phyloP scores from a whole-genome alignment of 2,888 invertebrate genomes.

The Elmis aenea region DNA sequence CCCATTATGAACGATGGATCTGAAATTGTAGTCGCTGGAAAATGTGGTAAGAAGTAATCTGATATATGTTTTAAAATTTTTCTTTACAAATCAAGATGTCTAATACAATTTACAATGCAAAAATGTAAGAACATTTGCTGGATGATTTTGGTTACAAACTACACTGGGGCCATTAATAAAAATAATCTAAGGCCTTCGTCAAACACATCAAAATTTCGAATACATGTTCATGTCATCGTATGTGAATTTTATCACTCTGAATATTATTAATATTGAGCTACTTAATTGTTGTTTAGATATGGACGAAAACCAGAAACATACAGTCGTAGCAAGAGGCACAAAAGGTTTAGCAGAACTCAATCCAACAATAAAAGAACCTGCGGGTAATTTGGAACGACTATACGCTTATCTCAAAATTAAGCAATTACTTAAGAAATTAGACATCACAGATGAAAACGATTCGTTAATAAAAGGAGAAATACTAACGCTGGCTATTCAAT shows the following conservation, averaged over 20 bases:
- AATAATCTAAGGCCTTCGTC: too few relatives aligned
- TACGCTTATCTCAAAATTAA: constrained; percentile 66
- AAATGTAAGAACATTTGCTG: not conserved
- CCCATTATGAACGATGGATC: constrained; percentile 59
- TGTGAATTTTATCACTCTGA: too few relatives aligned
- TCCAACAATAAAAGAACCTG: constrained; percentile 4
- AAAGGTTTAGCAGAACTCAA: too few relatives aligned
- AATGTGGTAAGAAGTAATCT: constrained; percentile 27
- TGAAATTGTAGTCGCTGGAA: constrained; percentile 61
- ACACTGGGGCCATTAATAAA: too few relatives aligned
- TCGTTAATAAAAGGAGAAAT: constrained; percentile 49
- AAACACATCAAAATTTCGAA: too few relatives aligned
- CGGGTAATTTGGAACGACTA: constrained; percentile 47
- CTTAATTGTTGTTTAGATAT: too few relatives aligned
- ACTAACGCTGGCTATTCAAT: constrained; percentile 55
- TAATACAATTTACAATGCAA: too few relatives aligned
- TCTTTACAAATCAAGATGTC: too few relatives aligned
- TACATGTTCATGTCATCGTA: too few relatives aligned
- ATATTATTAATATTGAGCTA: too few relatives aligned
- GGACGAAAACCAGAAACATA: too few relatives aligned
- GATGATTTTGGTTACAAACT: too few relatives aligned
- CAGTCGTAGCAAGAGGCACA: not conserved
- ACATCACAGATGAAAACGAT: constrained; percentile 28
- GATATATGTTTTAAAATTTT: not conserved
- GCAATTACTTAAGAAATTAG: constrained; percentile 54